Percentiles rank a stretch among this genome's conserved stretches.
Evolutionary conservation across 2,113 vertebrate species (phyloP).

Genomic region (Petaurus breviceps): DNA sequence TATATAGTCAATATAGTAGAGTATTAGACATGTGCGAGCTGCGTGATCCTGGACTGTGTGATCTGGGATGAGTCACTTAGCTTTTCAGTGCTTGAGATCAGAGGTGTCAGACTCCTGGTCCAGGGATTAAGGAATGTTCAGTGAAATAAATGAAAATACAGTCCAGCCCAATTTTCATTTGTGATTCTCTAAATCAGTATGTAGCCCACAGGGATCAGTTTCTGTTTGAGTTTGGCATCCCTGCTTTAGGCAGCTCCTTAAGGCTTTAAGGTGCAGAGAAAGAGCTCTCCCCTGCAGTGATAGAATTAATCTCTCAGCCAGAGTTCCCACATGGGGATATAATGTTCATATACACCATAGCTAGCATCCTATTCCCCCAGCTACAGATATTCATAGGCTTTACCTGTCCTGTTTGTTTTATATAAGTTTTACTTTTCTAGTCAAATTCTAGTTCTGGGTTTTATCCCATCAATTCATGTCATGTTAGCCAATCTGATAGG

Average conservation of each 20-base stretch:
- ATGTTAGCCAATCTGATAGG: too few species aligned
- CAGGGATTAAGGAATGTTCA: not conserved
- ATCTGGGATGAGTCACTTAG: too few species aligned
- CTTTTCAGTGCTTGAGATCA: not conserved
- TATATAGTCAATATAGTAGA: not conserved
- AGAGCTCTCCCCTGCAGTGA: not conserved
- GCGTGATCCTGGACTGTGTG: too few species aligned
- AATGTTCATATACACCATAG: not conserved
- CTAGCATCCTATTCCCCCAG: not conserved
- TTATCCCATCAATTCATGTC: not conserved
- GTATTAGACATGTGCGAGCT: not conserved
- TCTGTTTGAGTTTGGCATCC: not conserved
- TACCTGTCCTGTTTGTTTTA: not conserved
- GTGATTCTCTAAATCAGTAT: not conserved
- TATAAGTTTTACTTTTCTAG: not conserved
- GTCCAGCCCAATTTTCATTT: not conserved
- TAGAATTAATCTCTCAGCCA: not conserved
- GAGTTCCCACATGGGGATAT: not conserved
- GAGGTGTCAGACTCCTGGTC: not conserved
- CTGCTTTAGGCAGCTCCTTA: not conserved
- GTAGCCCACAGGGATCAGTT: too few species aligned
- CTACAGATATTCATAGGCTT: not conserved
- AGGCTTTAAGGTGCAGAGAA: not conserved
- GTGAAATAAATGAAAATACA: not conserved
- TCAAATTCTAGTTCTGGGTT: not conserved